A percentile compares a stretch with the other conserved stretches of the same genome.
phyloP scores from a whole-genome alignment of 2,888 invertebrate genomes.

The Volucella bombylans region DNA sequence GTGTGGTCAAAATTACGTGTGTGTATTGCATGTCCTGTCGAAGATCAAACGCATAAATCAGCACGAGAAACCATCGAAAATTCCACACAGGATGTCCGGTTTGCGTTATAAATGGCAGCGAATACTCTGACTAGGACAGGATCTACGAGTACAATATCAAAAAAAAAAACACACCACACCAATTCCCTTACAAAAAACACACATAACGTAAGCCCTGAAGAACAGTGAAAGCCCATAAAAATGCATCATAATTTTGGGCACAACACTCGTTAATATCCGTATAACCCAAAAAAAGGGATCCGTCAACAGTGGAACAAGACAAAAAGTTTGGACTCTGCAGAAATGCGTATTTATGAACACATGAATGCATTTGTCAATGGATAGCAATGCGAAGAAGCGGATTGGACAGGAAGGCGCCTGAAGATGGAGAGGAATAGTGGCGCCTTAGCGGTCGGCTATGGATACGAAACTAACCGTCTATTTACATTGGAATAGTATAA shows the following conservation, averaged over 20 bases:
- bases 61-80: conserved; percentile 77
- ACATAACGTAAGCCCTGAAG: conserved; percentile 75
- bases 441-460: background rate
- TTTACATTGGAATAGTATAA: no score
- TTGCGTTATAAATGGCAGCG: conserved; percentile 72
- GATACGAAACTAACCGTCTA: no score
- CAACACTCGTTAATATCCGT: conserved; percentile 72
- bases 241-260: conserved; percentile 81
- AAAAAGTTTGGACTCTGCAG: conserved; percentile 45
- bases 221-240: conserved; percentile 83
- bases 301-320: conserved; percentile 62
- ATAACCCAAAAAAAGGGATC: conserved; percentile 56
- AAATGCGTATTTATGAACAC: conserved; percentile 65
- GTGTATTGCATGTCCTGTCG: conserved; percentile 72
- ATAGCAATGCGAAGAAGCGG: conserved; percentile 4
- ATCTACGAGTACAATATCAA: conserved; percentile 19
- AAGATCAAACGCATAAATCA: conserved; percentile 82
- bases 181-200: background rate
- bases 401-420: conserved; percentile 10
- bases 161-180: conserved; percentile 22
- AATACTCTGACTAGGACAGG: conserved; percentile 64
- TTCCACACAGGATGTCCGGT: conserved; percentile 74
- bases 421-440: background rate
- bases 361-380: conserved; percentile 56
- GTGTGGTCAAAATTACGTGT: conserved; percentile 19